Percentiles rank a stretch among this genome's conserved stretches.
Evolutionary conservation across 1,140 invertebrate species (phyloP).

Genomic region (Formica selysi): DNA sequence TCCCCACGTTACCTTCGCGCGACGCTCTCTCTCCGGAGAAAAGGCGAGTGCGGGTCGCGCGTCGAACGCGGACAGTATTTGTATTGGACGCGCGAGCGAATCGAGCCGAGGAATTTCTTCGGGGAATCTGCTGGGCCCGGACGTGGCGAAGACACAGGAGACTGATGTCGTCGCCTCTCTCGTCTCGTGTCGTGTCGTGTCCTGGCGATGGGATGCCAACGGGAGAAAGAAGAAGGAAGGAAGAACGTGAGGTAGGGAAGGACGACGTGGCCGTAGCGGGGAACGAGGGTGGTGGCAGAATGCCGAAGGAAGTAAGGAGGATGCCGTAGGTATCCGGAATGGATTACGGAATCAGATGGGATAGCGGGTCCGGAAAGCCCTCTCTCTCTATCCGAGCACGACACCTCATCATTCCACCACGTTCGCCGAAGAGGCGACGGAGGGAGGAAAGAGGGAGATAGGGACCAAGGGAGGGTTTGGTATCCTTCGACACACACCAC

Average conservation of each 20-base stretch:
- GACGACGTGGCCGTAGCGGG: background rate
- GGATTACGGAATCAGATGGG: constrained; percentile 82
- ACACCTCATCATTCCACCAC: constrained; percentile 81
- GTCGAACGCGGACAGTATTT: constrained; percentile 73
- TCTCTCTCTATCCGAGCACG: constrained; percentile 71
- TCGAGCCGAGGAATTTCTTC: constrained; percentile 81
- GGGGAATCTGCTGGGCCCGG: constrained; percentile 75
- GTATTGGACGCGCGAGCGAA: constrained; percentile 78
- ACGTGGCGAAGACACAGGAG: constrained; percentile 77
- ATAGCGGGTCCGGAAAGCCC: constrained; percentile 73
- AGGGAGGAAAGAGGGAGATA: background rate
- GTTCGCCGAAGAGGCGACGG: constrained; percentile 59
- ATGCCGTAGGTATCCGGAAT: constrained; percentile 77
- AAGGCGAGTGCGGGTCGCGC: constrained; percentile 25
- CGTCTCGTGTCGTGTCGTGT: constrained; percentile 3
- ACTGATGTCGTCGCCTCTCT: constrained; percentile 73
- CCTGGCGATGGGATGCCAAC: constrained; percentile 56
- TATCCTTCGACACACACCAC: constrained; percentile 72
- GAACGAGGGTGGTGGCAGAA: constrained; percentile 42
- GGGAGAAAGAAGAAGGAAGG: constrained; percentile 8
- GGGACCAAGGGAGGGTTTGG: constrained; percentile 3
- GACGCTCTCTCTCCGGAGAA: constrained; percentile 31
- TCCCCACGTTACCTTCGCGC: constrained; percentile 64
- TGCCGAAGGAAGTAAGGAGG: constrained; percentile 59
- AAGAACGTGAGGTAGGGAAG: constrained; percentile 27